Percentiles rank a stretch among this genome's conserved stretches.
Conservation (phyloP, 2,797 vertebrate species). For the Macrochelys suwanniensis region DNA sequence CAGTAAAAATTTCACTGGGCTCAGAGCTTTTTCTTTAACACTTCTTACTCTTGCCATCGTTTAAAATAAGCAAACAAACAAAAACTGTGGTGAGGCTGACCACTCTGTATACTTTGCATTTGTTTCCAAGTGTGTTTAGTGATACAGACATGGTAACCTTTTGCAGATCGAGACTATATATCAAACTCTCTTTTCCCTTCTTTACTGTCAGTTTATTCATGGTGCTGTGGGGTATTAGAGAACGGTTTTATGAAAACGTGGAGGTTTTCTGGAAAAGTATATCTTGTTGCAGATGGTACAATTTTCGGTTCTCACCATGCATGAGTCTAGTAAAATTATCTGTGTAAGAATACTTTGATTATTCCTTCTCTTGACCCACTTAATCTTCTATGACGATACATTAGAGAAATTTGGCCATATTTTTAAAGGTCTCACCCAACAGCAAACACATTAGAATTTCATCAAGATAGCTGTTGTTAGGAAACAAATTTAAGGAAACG, state of each 20-base stretch:
- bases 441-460: neutral
- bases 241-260: neutral
- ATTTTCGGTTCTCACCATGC: neutral
- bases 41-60: neutral
- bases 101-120: neutral
- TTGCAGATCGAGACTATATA: neutral
- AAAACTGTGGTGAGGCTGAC: neutral
- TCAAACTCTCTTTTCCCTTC: neutral
- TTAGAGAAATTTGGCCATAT: neutral
- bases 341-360: neutral
- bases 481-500: conserved; percentile 65
- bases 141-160: neutral
- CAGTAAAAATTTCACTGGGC: neutral
- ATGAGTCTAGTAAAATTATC: neutral
- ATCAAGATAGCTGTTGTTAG: neutral
- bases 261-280: neutral
- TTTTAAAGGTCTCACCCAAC: neutral
- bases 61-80: neutral
- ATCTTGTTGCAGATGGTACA: neutral
- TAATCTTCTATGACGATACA: neutral
- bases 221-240: neutral
- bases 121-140: neutral
- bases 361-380: conserved; percentile 35
- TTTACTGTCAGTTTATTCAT: neutral
- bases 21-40: neutral